phyloP scores from a whole-genome alignment of 2,113 vertebrate genomes.

The Parus major region DNA sequence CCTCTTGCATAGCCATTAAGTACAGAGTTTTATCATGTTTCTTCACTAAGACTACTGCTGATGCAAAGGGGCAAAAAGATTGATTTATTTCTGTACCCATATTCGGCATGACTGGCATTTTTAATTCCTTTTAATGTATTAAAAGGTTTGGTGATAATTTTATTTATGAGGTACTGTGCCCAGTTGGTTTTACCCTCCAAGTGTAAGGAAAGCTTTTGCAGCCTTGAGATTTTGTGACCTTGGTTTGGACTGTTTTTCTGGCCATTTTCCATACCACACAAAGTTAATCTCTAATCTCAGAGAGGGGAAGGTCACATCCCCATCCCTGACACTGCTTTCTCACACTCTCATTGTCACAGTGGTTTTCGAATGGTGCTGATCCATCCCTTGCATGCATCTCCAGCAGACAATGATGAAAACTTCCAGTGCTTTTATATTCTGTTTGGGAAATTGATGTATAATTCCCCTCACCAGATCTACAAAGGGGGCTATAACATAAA shows the following conservation, averaged over 20 bases:
- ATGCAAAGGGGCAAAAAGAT: background rate
- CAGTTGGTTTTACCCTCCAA: background rate
- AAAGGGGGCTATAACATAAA: background rate
- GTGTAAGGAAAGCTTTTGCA: background rate
- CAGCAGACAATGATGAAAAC: accelerated
- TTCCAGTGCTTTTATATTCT: background rate
- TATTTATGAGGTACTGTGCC: background rate
- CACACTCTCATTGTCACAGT: background rate
- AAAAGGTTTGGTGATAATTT: background rate
- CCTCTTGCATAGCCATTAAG: background rate
- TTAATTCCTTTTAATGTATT: background rate
- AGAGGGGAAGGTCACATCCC: background rate
- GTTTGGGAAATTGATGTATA: background rate
- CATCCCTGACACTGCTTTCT: background rate
- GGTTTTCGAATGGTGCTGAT: background rate
- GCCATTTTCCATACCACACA: background rate
- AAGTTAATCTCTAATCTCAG: background rate
- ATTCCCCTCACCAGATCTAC: background rate
- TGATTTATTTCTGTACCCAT: background rate
- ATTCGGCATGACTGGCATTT: background rate
- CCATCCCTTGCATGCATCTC: background rate
- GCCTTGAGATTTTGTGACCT: background rate
- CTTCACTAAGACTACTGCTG: background rate
- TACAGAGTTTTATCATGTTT: background rate
- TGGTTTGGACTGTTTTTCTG: background rate